Base-by-base conservation (phyloP, 2,888 invertebrate genomes). In the Stenolophus ochropezus region DNA sequence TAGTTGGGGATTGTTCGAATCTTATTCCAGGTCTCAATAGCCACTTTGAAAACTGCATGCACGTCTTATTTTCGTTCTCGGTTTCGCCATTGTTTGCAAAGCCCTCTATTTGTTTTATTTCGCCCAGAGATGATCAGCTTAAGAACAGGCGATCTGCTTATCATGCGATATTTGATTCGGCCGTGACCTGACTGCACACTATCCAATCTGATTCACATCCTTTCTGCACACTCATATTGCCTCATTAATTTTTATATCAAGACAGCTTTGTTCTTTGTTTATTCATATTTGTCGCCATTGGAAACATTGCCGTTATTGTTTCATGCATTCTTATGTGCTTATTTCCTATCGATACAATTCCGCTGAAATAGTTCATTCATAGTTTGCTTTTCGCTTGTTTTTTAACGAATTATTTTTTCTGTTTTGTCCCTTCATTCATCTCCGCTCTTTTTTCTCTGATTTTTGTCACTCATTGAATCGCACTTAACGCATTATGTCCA, bases 391-490 rank as follows among this genome's bases (percentile, higher is more conserved):
- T n/a, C n/a, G n/a, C n/a, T n/a, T n/a, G n/a, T n/a, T n/a, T n/a
- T n/a, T n/a, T n/a, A n/a, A n/a, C n/a, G n/a, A n/a, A n/a, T 8
- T 2, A 33, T 33, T 33, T 4, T 1, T 33, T 33, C 4, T 1
- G 5, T 8, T 33, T 33, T 8, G 33, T 33, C 8, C n/a, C n/a
- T 58, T 58, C 65, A 21, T 25, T 61, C n/a, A 3, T 65, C 33
- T 27, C 16, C 33, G 16, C 25, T 21, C 8, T 78, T 61, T 61
- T 61, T 21, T 61, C 8, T 18, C 33, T 69, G 65, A 79, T 69
- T 79, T 69, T 69, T 71, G 71, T 79, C 79, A 79, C 11, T 51
- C 79, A 79, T 71, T 79, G 79, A 79, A 78, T 69, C 71, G 71
- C 71, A 71, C 69, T 79, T 79, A 79, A 53, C 53, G 33, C 51